phyloP scores from a whole-genome alignment of 2,888 invertebrate genomes.

The Penaeus monodon region DNA sequence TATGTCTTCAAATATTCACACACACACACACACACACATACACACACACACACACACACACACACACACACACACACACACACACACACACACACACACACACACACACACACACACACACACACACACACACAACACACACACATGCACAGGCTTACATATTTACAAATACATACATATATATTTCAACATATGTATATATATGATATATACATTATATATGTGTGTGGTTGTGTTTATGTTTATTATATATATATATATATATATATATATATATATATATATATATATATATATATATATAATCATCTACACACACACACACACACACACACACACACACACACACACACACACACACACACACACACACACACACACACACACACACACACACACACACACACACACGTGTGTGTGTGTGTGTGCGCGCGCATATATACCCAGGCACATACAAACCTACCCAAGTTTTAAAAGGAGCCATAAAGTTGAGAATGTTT shows the following conservation, averaged over 20 bases:
- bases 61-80: not conserved
- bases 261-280: slow-evolving; percentile 10
- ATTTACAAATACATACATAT: slow-evolving; percentile 2
- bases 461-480: not conserved
- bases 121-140: no score
- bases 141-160: not conserved
- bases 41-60: not conserved
- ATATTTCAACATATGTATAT: slow-evolving; percentile 11
- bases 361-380: not conserved
- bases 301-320: not conserved
- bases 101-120: no score
- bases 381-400: not conserved
- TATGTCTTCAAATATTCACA: no score
- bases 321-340: not conserved
- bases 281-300: slow-evolving; percentile 8
- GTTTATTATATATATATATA: slow-evolving; percentile 11
- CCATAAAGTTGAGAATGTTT: no score
- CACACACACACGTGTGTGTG: not conserved
- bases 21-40: no score
- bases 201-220: slow-evolving; percentile 4
- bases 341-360: not conserved
- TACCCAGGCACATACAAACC: not conserved
- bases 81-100: not conserved
- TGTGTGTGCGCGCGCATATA: not conserved
- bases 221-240: not conserved